phyloP scores from a whole-genome alignment of 2,888 invertebrate species.

The Steromphala cineraria region DNA sequence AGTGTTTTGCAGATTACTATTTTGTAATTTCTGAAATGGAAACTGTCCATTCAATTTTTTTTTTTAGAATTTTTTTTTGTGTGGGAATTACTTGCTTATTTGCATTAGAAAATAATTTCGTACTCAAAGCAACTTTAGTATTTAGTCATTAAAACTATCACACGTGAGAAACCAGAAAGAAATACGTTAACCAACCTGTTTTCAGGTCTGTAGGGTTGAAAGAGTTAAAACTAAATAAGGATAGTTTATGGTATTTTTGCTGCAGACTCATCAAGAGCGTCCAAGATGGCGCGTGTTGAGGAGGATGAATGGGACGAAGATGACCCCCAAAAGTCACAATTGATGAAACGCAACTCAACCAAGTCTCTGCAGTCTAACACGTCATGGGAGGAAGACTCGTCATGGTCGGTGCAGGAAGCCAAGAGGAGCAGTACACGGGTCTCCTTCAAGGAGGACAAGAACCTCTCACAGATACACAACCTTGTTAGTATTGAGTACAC shows the following conservation, averaged over 20 bases:
- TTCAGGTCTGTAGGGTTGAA: too few relatives aligned
- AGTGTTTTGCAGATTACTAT: background rate
- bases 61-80: too few relatives aligned
- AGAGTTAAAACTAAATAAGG: too few relatives aligned
- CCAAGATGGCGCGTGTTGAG: background rate
- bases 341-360: slow-evolving; percentile 28
- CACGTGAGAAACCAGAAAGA: too few relatives aligned
- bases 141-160: too few relatives aligned
- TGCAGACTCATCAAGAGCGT: background rate
- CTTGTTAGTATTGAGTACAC: slow-evolving; percentile 34
- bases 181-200: too few relatives aligned
- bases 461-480: slow-evolving; percentile 51
- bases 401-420: slow-evolving; percentile 36
- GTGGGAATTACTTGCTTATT: too few relatives aligned
- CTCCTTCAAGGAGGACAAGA: slow-evolving; percentile 51
- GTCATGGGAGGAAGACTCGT: slow-evolving; percentile 37
- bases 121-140: too few relatives aligned
- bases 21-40: too few relatives aligned
- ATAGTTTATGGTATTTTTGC: background rate
- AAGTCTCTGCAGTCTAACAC: slow-evolving; percentile 46
- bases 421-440: slow-evolving; percentile 38
- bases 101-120: too few relatives aligned
- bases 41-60: too few relatives aligned
- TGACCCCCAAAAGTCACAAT: slow-evolving; percentile 11
- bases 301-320: background rate